Base-by-base conservation (phyloP, 2,888 invertebrate species). In the Disparrhopalites patrizii region DNA sequence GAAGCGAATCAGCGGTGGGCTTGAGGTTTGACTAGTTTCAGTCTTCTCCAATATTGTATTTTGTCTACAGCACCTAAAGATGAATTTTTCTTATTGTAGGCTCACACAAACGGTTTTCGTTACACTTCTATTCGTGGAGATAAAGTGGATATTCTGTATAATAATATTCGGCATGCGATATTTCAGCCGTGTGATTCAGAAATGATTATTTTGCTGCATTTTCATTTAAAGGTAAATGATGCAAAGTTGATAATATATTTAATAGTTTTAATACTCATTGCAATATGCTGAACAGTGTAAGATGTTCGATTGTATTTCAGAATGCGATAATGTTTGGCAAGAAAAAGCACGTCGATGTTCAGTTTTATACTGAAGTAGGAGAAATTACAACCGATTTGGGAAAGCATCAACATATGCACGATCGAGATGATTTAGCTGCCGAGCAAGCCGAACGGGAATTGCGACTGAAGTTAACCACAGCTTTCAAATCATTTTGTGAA, bases 331-430 rank as follows among this genome's bases (percentile, higher is more conserved):
- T 99, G 92, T 99, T 98, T 83, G 98, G 98, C 75, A 96, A 96
- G 82, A 99, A 99, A 85, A 98, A 99, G 78, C 98, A 99, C 76
- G 87, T 93, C 0, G 98, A 99, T 81, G 97, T 99, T 4, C 98
- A 99, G 79, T 99, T 99, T 82, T 99, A 98, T 80, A 99, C 99
- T 0, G 99, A 99, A 82, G 99, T 99, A 62, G 99, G 99, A 76
- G 99, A 99, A 82, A 97, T 99, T 67, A 98, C 98, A 0, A 99
- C 99, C 0, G 99, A 99, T 83, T 84, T 99, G 76, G 98, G 98
- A 51, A 99, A 99, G 80, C 97, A 98, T 80, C 98, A 99, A 79
- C 97, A 99, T 80, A 98, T 99, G 97, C 98, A 99, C 79, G 99
- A 99, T 81, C 85, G 98, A 50, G 99, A 99, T 80, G 99, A 99